A percentile compares a stretch with the other conserved stretches of the same genome.
Conservation (phyloP, 2,113 vertebrate species). For the Nematolebias whitei region DNA sequence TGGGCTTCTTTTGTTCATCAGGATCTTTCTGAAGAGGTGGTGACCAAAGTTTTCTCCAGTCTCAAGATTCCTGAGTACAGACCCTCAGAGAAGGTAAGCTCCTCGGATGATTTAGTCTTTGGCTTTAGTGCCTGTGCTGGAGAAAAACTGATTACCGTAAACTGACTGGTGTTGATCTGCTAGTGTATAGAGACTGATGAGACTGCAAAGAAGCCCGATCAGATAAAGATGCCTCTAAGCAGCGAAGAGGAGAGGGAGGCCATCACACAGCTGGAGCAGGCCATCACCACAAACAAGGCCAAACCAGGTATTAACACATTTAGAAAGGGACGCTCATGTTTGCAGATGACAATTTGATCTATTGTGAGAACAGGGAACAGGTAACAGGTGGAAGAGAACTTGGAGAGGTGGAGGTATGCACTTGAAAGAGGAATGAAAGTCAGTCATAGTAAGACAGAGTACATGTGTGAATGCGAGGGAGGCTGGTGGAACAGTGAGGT, state of each 20-base stretch:
- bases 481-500: too few species aligned
- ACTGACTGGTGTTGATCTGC: constrained; percentile 2
- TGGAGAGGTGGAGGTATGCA: too few species aligned
- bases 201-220: constrained; percentile 89
- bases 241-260: constrained; percentile 95
- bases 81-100: constrained; percentile 90
- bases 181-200: constrained; percentile 96
- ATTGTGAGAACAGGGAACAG: too few species aligned
- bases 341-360: too few species aligned
- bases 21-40: constrained; percentile 85
- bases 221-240: constrained; percentile 85
- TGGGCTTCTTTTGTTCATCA: constrained; percentile 45
- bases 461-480: too few species aligned
- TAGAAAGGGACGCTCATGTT: too few species aligned
- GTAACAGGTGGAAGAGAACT: too few species aligned
- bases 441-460: too few species aligned
- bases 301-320: constrained; percentile 79
- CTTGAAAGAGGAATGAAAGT: too few species aligned
- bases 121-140: not conserved
- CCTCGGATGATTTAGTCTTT: not conserved
- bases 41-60: constrained; percentile 81
- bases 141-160: too few species aligned
- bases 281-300: constrained; percentile 79
- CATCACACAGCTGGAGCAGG: constrained; percentile 86
- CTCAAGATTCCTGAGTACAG: constrained; percentile 90